Conservation (phyloP, 2,888 invertebrate species). For the Leuctra nigra region DNA sequence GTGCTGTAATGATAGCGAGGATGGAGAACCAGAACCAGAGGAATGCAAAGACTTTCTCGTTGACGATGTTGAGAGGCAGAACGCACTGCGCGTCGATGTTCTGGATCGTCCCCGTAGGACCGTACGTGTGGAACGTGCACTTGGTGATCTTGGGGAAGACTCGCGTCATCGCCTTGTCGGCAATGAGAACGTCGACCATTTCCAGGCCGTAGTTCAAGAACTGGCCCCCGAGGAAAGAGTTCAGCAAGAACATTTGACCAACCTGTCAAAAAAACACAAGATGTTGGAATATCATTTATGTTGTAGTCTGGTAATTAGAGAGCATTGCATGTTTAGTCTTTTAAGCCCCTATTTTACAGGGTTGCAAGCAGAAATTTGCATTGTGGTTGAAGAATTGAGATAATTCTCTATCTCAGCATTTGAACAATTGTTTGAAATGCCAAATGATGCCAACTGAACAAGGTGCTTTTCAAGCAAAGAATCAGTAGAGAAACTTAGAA, state of each 20-base stretch:
- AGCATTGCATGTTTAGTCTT: too few relatives aligned
- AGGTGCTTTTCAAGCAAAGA: too few relatives aligned
- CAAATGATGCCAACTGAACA: too few relatives aligned
- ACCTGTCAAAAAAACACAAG: slow-evolving; percentile 43
- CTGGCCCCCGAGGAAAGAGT: slow-evolving; percentile 56
- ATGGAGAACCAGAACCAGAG: slow-evolving; percentile 66
- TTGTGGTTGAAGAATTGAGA: too few relatives aligned
- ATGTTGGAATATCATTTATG: slow-evolving; percentile 30
- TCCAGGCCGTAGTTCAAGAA: slow-evolving; percentile 55
- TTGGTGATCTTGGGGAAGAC: slow-evolving; percentile 61
- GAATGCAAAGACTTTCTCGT: slow-evolving; percentile 47
- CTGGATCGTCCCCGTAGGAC: slow-evolving; percentile 40
- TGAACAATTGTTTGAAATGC: too few relatives aligned
- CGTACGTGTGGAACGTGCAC: slow-evolving; percentile 41
- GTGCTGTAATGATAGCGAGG: slow-evolving; percentile 33
- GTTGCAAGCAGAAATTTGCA: too few relatives aligned
- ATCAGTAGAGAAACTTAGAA: too few relatives aligned
- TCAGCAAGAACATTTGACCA: slow-evolving; percentile 60
- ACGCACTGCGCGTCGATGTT: slow-evolving; percentile 40
- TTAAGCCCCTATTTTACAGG: too few relatives aligned
- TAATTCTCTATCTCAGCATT: too few relatives aligned
- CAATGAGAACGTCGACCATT: slow-evolving; percentile 36
- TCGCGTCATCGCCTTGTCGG: slow-evolving; percentile 59
- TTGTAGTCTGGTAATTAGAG: too few relatives aligned
- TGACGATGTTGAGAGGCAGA: slow-evolving; percentile 24